Percentiles rank a stretch among this genome's conserved stretches.
Evolutionary conservation across 2,797 vertebrate species (phyloP).

Genomic region (Bradypodion ventrale): DNA sequence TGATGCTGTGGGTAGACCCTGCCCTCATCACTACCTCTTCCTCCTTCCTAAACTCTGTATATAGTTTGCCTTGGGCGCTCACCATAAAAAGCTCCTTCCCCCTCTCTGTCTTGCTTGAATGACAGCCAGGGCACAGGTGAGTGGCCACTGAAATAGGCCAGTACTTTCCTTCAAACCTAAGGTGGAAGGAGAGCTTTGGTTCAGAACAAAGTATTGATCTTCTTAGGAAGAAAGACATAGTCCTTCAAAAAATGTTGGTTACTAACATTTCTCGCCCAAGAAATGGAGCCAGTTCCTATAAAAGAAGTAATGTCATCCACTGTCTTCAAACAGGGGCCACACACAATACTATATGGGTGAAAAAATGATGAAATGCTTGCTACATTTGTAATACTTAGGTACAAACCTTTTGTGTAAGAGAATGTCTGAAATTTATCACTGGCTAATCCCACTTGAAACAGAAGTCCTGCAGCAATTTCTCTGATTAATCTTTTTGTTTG

Average conservation of each 20-base stretch:
- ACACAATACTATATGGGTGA: not conserved
- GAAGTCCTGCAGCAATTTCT: not conserved
- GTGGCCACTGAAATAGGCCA: too few species aligned
- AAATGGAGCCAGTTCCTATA: not conserved
- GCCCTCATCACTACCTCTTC: too few species aligned
- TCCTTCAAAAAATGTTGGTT: fast-evolving
- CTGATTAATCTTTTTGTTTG: not conserved
- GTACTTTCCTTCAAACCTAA: too few species aligned
- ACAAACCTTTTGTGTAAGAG: not conserved
- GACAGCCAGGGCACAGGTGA: too few species aligned
- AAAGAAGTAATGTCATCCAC: not conserved
- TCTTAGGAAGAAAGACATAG: not conserved
- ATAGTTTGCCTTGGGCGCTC: too few species aligned
- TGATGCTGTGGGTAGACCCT: too few species aligned
- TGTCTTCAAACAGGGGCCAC: not conserved
- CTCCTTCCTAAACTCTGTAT: too few species aligned
- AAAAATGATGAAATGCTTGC: not conserved
- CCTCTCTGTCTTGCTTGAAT: too few species aligned
- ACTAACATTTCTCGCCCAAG: not conserved
- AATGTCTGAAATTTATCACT: not conserved
- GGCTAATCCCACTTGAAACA: not conserved
- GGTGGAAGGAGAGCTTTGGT: not conserved
- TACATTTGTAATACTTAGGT: too few species aligned
- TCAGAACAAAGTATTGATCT: not conserved
- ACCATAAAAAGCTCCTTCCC: too few species aligned